Evolutionary conservation across 2,797 vertebrate species (phyloP), one percentile per base, ranked within the genome.

Genomic region (Etheostoma nigrum): DNA sequence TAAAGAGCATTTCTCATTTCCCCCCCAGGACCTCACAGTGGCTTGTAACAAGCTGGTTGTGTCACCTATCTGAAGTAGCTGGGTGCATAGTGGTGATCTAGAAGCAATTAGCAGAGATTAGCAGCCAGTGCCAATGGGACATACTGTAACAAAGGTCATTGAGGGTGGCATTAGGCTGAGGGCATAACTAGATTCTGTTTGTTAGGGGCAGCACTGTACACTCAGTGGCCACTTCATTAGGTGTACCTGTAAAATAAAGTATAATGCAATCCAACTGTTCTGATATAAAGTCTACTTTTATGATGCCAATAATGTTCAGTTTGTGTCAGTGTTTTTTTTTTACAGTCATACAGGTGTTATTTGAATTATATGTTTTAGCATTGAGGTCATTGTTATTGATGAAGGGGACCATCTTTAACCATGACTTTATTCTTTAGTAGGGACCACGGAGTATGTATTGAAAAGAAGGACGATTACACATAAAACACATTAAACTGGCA

Each of bases 91-190:
- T 40, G 47, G 60, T 77, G 57, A 64, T 54, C 60, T 58, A 67
- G 63, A 84, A 23, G 72, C 44, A 86, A 88, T 89, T 87, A 88
- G 64, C 52, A 63, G 58, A 78, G 72, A 80, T 85, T 72, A 85
- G 47, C 55, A 60, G 59, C 19, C 68, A 51, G 49, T 69, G 64
- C 51, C 73, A 85, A 77, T 21, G 45, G 48, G 27, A 72, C 25
- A 52, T 19, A 44, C 30, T 78, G 25, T 54, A 48, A 70, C 64
- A 80, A 61, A 83, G 69, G 80, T 70, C 72, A 74, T 4, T 44
- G 45, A 62, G 40, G 42, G 69, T 49, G 66, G 67, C 23, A 40
- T 64, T 51, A 57, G 47, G 44, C 54, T 53, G 57, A 60, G 54
- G 57, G 36, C 45, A 72, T 7, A 42, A 74, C 19, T 13, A 14